phyloP scores from a whole-genome alignment of 1,140 invertebrate genomes.

The Hirudo medicinalis region DNA sequence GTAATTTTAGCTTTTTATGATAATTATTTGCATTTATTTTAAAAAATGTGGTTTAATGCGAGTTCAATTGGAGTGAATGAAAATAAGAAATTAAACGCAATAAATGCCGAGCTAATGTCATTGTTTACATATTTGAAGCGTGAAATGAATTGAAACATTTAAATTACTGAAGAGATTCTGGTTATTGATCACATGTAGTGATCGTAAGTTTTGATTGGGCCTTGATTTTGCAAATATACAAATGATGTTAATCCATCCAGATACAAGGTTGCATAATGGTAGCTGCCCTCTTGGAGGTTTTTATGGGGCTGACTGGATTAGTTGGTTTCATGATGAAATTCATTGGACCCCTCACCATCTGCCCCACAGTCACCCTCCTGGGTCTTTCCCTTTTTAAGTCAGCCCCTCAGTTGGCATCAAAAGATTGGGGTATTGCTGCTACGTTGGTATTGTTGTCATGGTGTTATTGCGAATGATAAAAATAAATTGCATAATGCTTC shows the following conservation, averaged over 20 bases:
- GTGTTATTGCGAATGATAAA: background rate
- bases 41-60: too few species aligned
- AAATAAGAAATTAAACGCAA: too few species aligned
- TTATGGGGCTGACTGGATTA: constrained; percentile 16
- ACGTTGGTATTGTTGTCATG: constrained; percentile 45
- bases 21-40: too few species aligned
- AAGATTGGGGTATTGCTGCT: constrained; percentile 63
- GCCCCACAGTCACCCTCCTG: constrained; percentile 21
- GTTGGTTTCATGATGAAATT: constrained; percentile 20
- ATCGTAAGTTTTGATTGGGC: too few species aligned
- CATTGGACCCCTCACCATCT: constrained; percentile 23
- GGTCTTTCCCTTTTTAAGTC: constrained; percentile 37
- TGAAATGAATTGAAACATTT: too few species aligned
- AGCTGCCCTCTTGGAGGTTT: constrained; percentile 14
- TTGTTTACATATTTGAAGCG: too few species aligned
- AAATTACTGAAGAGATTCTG: too few species aligned
- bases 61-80: too few species aligned
- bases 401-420: constrained; percentile 57
- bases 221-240: too few species aligned
- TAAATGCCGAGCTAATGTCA: too few species aligned
- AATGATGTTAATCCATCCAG: background rate
- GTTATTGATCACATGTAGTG: too few species aligned
- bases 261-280: constrained; percentile 21
- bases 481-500: background rate
- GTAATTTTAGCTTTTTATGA: too few species aligned